These are phyloP conservation scores for Brachyptera risi DNA, from an alignment of 2,888 invertebrate genomes.

Conservation along the genomic window DNA sequence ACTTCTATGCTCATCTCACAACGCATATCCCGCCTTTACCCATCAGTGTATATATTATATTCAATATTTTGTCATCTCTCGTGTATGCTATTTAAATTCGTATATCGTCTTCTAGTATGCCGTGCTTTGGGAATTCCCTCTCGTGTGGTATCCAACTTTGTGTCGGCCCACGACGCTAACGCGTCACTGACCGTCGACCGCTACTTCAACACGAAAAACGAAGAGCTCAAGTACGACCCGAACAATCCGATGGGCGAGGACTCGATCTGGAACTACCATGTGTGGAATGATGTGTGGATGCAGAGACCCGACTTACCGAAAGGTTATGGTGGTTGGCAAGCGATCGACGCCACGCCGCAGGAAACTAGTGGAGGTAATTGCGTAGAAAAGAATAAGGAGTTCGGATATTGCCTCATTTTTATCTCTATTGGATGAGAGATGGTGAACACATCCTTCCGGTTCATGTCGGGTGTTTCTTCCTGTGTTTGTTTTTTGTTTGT, in stretches of 20 bases:
- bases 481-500: no score
- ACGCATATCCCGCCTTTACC: no score
- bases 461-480: no score
- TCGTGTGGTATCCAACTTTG: constrained; percentile 75
- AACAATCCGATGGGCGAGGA: constrained; percentile 64
- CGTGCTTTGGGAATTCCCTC: constrained; percentile 77
- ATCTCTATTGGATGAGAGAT: no score
- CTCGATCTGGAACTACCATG: constrained; percentile 85
- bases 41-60: no score
- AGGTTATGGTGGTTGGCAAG: constrained; percentile 88
- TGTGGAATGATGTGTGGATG: constrained; percentile 89
- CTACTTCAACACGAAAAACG: constrained; percentile 63
- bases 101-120: constrained; percentile 66
- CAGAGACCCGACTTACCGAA: constrained; percentile 69
- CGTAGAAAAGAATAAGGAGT: no score
- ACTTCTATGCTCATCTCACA: no score
- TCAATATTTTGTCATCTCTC: no score
- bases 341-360: constrained; percentile 81
- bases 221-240: constrained; percentile 62
- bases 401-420: no score
- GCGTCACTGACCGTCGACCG: constrained; percentile 72
- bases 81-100: no score
- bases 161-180: constrained; percentile 83
- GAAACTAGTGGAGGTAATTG: constrained; percentile 66
- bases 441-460: no score